Evolutionary conservation across 2,113 vertebrate genomes (phyloP).

Genomic region (Notarius quadriscutis): DNA sequence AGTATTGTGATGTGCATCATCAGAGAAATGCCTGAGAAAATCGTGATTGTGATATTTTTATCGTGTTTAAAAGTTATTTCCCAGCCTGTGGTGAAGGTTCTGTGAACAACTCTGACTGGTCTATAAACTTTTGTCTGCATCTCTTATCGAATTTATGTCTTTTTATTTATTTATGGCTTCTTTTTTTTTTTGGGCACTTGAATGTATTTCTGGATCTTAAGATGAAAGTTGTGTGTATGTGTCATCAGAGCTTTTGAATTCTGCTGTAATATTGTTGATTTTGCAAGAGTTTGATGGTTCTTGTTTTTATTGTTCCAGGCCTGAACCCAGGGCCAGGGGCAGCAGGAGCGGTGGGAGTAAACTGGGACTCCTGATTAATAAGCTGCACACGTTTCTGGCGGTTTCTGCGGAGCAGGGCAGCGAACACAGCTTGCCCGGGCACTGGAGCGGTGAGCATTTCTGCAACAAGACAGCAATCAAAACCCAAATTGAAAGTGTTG

Average conservation of each 20-base stretch:
- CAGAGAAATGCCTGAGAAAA: too few species aligned
- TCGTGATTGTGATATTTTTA: too few species aligned
- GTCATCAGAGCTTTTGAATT: background rate
- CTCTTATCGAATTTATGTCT: background rate
- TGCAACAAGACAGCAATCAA: background rate
- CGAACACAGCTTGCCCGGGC: slow-evolving; percentile 59
- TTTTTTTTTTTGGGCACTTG: background rate
- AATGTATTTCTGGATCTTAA: background rate
- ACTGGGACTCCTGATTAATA: slow-evolving; percentile 91
- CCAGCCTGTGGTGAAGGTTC: too few species aligned
- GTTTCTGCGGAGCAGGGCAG: slow-evolving; percentile 79
- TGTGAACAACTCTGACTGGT: too few species aligned
- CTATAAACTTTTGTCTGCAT: background rate
- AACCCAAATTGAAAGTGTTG: background rate
- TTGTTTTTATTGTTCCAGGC: slow-evolving; percentile 20
- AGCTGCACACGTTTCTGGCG: slow-evolving; percentile 92
- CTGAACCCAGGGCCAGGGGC: slow-evolving; percentile 29
- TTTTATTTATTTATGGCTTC: background rate
- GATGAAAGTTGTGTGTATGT: too few species aligned
- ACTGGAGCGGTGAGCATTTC: slow-evolving; percentile 59
- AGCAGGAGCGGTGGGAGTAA: slow-evolving; percentile 78
- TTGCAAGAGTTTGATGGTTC: background rate
- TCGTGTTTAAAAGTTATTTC: too few species aligned
- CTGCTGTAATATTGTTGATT: too few species aligned
- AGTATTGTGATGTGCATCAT: too few species aligned